These are phyloP conservation scores for Umimayanthus chanpuru DNA, from an alignment of 92 coral and sea anemone genomes.

Conservation along the genomic window DNA sequence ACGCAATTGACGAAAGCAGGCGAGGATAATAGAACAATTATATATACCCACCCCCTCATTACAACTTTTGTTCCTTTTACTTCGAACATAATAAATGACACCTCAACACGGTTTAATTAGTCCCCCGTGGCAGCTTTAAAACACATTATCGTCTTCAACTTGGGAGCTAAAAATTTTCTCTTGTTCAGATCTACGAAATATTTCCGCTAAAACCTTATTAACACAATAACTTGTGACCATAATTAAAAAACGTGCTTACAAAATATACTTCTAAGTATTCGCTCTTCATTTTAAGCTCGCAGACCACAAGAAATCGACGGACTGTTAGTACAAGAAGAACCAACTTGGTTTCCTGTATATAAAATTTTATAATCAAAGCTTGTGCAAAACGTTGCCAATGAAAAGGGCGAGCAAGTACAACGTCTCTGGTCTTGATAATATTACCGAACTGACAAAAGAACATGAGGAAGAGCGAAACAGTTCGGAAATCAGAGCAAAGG, in stretches of 20 bases:
- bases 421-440: background rate
- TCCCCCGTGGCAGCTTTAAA: background rate
- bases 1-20: background rate
- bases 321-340: background rate
- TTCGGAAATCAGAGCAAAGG: slow-evolving; percentile 42
- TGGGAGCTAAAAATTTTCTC: slow-evolving; percentile 14
- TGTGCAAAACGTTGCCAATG: background rate
- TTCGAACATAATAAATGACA: background rate
- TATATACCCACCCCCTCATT: background rate
- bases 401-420: slow-evolving; percentile 21
- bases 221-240: background rate
- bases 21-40: background rate
- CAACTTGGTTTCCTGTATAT: background rate
- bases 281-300: background rate
- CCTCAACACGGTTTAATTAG: background rate
- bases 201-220: slow-evolving; percentile 26
- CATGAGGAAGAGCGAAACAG: slow-evolving; percentile 30
- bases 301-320: background rate
- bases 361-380: background rate
- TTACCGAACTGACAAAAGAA: background rate
- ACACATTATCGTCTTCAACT: background rate
- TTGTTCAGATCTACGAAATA: background rate
- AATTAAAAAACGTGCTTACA: background rate
- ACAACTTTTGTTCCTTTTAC: background rate
- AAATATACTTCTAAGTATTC: background rate